These are phyloP conservation scores for Planiliza haematocheilus DNA, from an alignment of 2,113 vertebrate genomes.

Conservation along the genomic window DNA sequence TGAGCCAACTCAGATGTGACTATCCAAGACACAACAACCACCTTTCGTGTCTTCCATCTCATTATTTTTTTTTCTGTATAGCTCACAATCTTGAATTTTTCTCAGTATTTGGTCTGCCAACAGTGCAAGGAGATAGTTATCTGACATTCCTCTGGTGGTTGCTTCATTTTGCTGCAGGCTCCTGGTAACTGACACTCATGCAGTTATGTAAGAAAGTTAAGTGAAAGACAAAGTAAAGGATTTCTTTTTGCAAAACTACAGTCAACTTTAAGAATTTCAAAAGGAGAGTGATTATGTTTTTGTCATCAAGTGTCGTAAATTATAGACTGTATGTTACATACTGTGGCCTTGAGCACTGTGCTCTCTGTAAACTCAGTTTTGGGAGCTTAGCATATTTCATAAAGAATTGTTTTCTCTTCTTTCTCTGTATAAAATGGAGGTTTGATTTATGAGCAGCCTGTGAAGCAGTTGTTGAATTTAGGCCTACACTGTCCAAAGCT, in stretches of 20 bases:
- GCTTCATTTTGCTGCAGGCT: slow-evolving; percentile 8
- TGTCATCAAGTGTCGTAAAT: too few species aligned
- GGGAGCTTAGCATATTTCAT: too few species aligned
- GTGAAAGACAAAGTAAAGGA: neutral
- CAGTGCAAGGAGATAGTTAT: slow-evolving; percentile 53
- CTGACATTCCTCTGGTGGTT: slow-evolving; percentile 44
- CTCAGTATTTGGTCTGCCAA: slow-evolving; percentile 65
- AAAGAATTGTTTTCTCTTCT: too few species aligned
- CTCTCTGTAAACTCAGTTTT: too few species aligned
- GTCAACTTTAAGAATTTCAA: neutral
- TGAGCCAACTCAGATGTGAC: neutral
- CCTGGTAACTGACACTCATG: neutral
- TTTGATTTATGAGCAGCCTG: too few species aligned
- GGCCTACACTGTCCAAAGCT: too few species aligned
- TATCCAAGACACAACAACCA: slow-evolving; percentile 49
- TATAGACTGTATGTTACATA: too few species aligned
- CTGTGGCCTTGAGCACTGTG: too few species aligned
- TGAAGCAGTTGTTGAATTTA: too few species aligned
- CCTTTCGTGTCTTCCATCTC: slow-evolving; percentile 26
- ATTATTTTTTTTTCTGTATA: neutral
- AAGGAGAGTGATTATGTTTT: too few species aligned
- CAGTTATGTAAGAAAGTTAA: neutral
- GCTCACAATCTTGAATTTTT: slow-evolving; percentile 19
- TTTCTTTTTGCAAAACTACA: neutral
- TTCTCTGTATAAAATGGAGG: too few species aligned